These are phyloP conservation scores for Cyrtonyx montezumae DNA, from an alignment of 2,113 vertebrate species.

Conservation along the genomic window DNA sequence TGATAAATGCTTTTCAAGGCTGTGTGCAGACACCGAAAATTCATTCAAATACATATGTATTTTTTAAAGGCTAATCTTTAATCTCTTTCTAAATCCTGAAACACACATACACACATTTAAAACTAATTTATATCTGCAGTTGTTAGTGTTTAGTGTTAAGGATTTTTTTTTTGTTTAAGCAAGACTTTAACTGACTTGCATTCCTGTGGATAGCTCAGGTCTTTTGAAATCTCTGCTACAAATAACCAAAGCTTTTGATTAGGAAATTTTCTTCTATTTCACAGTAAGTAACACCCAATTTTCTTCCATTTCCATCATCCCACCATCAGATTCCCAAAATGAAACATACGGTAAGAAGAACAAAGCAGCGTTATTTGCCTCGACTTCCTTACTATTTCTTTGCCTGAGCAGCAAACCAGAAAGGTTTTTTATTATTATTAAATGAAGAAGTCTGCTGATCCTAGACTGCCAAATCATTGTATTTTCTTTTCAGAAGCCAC, in stretches of 20 bases:
- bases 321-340: neutral
- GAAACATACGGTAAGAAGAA: neutral
- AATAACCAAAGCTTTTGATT: slow-evolving; percentile 65
- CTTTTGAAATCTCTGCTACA: slow-evolving; percentile 67
- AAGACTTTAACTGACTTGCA: slow-evolving; percentile 59
- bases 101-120: neutral
- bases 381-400: neutral
- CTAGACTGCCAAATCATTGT: neutral
- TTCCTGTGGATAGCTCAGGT: slow-evolving; percentile 67
- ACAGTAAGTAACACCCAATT: neutral
- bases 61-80: neutral
- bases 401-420: neutral
- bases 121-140: neutral
- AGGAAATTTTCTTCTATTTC: slow-evolving; percentile 54
- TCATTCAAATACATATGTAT: neutral
- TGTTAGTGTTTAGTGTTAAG: neutral
- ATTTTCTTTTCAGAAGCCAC: neutral
- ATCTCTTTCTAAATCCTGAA: neutral
- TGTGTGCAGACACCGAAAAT: neutral
- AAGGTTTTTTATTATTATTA: neutral
- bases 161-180: slow-evolving; percentile 38
- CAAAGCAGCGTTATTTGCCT: neutral
- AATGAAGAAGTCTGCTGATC: neutral
- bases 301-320: neutral
- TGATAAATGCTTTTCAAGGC: neutral